Base-by-base conservation (phyloP, 2,113 vertebrate genomes). In the Rhegmatorhina hoffmannsi region DNA sequence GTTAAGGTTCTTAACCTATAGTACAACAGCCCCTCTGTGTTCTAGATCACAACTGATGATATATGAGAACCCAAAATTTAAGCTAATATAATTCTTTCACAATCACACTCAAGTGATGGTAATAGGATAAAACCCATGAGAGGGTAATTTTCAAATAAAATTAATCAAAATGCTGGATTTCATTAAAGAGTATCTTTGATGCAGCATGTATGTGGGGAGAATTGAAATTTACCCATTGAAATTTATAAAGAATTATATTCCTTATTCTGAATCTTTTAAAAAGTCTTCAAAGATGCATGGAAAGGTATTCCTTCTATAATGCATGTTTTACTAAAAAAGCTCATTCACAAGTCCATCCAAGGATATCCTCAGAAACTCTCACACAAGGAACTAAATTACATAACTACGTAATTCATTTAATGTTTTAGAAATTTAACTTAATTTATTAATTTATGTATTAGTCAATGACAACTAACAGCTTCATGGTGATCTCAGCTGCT, bases 171-270 rank as follows among this genome's bases (percentile, higher is more conserved):
- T 64, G 7, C 3, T 60, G 17, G 0, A 3, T 78, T 82, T 84
- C 23, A 56, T 55, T 69, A 69, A 63, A 46, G 16, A 26, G 23
- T 44, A 20, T 13, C 9, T n/a, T 43, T 83, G 28, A 74, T 43
- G 24, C 15, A 72, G 17, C 0, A 1, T 0, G 0, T 43, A 2
- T 38, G 10, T 20, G 8, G 11, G 9, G 17, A 40, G 23, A 58
- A 13, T 15, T 72, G 36, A 33, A 11, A 86, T 43, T 43, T 43
- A 46, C 1, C 11, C 19, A 40, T 24, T 6, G 52, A 47, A 90
- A 69, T 60, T 84, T 60, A 31, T 36, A 16, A 66, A 46, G 16
- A 59, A 52, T 60, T 50, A n/a, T 11, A 38, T 52, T 50, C 15
- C 33, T 82, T 72, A 7, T 13, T 69, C 46, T 43, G 26, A 38